These are phyloP conservation scores for Anguilla anguilla DNA, from an alignment of 2,797 vertebrate species.

Conservation along the genomic window DNA sequence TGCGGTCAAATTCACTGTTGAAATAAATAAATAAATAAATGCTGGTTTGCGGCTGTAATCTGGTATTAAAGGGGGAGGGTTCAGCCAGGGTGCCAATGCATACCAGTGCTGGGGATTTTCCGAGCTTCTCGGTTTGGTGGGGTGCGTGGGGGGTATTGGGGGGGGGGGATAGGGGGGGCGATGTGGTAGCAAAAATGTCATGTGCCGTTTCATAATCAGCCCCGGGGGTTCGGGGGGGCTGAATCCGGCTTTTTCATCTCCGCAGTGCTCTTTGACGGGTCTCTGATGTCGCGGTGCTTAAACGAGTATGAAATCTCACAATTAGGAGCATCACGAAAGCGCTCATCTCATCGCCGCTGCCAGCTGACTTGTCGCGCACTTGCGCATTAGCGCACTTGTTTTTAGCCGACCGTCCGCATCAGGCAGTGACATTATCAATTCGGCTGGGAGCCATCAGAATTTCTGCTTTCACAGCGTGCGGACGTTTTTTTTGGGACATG, in stretches of 20 bases:
- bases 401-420: constrained; percentile 12
- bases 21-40: constrained; percentile 53
- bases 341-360: constrained; percentile 76
- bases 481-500: constrained; percentile 34
- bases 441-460: constrained; percentile 11
- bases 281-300: constrained; percentile 72
- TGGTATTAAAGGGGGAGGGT: constrained; percentile 83
- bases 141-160: constrained; percentile 8
- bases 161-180: not conserved
- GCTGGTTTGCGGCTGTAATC: constrained; percentile 75
- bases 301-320: constrained; percentile 82
- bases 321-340: constrained; percentile 80
- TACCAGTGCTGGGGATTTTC: constrained; percentile 87
- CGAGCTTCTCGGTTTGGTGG: constrained; percentile 75
- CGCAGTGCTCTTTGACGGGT: constrained; percentile 75
- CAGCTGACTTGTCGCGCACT: constrained; percentile 63
- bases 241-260: constrained; percentile 75
- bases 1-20: constrained; percentile 77
- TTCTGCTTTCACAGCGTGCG: constrained; percentile 27
- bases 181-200: constrained; percentile 59
- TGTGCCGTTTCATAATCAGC: constrained; percentile 84
- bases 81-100: constrained; percentile 90
- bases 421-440: constrained; percentile 37
- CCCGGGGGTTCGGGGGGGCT: constrained; percentile 72
- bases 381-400: constrained; percentile 50